Base-by-base conservation (phyloP, 2,888 invertebrate species). In the Sialis lutaria region DNA sequence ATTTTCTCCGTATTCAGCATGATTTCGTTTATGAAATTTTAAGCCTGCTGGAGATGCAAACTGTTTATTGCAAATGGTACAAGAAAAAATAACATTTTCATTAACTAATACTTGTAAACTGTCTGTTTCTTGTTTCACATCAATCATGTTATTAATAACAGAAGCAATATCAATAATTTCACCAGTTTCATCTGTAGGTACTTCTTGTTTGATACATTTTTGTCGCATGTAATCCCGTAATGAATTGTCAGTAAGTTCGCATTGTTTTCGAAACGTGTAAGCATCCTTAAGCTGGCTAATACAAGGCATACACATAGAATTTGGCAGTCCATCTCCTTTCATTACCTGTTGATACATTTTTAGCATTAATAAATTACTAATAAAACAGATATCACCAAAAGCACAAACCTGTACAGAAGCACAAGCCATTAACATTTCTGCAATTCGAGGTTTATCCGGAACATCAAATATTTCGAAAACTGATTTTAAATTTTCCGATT, bases 391-490 rank as follows among this genome's bases (percentile, higher is more conserved):
- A 37, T 10, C 12, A 5, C n/a, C 7, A 10, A 37, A 35, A 37
- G n/a, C 12, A 35, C 31, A 33, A 42, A 42, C 47, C 34, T 42
- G 37, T 12, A 47, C 42, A 30, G 47, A 35, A 42, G 47, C 42
- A 42, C 47, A 47, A 7, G 34, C 47, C 47, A 47, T 47, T 42
- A 47, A 30, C 42, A 47, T 41, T 30, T 47, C 47, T 30, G 47
- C 47, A 34, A 32, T 34, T 8, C 10, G 42, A n/a, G 32, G 31
- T 9, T 8, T 34, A n/a, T 55, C 55, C 43, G 54, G 52, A 50
- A 55, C 55, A 55, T 60, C 59, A 48, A 53, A 54, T 45, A 54
- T 57, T 49, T 60, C 58, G 54, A 64, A 67, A 46, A 66, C 53
- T 9, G 61, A 59, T 50, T 57, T 57, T 64, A 66, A 61, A 37